These are phyloP conservation scores for Fragum whitleyi DNA, from an alignment of 2,888 invertebrate species.

Conservation along the genomic window DNA sequence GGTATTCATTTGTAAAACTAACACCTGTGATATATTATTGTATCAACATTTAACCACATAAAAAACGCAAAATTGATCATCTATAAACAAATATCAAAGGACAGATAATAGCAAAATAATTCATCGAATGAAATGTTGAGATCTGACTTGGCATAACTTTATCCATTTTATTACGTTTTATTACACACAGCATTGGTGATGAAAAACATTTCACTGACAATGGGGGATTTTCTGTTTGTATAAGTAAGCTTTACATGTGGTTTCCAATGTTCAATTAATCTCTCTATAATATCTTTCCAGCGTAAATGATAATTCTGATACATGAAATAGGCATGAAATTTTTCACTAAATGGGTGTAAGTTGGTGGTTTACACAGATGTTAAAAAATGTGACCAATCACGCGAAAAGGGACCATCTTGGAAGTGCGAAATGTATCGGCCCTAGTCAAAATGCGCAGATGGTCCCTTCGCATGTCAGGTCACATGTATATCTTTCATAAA, in stretches of 20 bases:
- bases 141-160: constrained; percentile 18
- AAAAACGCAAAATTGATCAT: constrained; percentile 19
- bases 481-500: too few relatives aligned
- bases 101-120: constrained; percentile 17
- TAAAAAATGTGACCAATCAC: too few relatives aligned
- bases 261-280: background rate
- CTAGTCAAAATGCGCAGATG: too few relatives aligned
- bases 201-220: background rate
- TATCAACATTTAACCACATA: constrained; percentile 14
- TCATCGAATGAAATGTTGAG: background rate
- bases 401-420: too few relatives aligned
- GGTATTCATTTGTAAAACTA: background rate
- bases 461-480: too few relatives aligned
- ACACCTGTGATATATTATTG: background rate
- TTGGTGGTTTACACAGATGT: too few relatives aligned
- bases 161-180: constrained; percentile 2
- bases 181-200: background rate
- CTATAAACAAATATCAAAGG: constrained; percentile 22
- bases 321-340: too few relatives aligned
- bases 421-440: too few relatives aligned
- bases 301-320: too few relatives aligned
- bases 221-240: background rate
- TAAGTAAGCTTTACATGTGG: constrained; percentile 1
- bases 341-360: too few relatives aligned
- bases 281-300: too few relatives aligned